Base-by-base conservation (phyloP, 2,888 invertebrate genomes). In the Crepidodera aurea region DNA sequence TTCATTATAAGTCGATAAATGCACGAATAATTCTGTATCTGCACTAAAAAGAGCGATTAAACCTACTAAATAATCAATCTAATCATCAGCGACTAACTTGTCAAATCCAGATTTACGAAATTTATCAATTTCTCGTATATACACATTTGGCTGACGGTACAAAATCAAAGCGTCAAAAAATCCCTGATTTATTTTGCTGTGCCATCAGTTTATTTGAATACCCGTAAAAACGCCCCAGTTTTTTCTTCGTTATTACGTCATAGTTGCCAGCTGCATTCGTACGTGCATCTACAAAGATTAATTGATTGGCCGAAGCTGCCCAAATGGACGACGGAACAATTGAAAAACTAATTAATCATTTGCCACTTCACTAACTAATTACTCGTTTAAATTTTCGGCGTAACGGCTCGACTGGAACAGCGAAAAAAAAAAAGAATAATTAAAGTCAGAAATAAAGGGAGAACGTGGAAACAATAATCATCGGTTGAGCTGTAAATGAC, bases 361-460 rank as follows among this genome's bases (percentile, higher is more conserved):
- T 46, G 25, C 46, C 46, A 46, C 46, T 46, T 46, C 25, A 25
- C 25, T 46, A 46, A 46, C 46, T 46, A 46, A 46, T 46, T 46
- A 46, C 46, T 27, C 46, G 46, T 46, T 46, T 46, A 46, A 46
- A 25, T 18, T 46, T 13, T 25, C 13, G 22, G 6, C 44, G 19
- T 18, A 22, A 18, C 44, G 25, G 25, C 25, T 22, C 46, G 12
- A 8, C 25, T 1, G 46, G 25, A 25, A 46, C 7, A 8, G 6
- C n/a, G 12, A 27, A 12, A 46, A 46, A 40, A 16, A 18, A 13
- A 10, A 34, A 42, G n/a, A 42, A 42, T 7, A 18, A 10, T 40
- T 40, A 46, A 25, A 25, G 27, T 13, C 25, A 12, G 22, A 16
- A 40, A 40, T 18, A 40, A 40, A 40, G 16, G 16, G 40, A n/a